Evolutionary conservation across 2,797 vertebrate species (phyloP).

Genomic region (Coregonus sp.): DNA sequence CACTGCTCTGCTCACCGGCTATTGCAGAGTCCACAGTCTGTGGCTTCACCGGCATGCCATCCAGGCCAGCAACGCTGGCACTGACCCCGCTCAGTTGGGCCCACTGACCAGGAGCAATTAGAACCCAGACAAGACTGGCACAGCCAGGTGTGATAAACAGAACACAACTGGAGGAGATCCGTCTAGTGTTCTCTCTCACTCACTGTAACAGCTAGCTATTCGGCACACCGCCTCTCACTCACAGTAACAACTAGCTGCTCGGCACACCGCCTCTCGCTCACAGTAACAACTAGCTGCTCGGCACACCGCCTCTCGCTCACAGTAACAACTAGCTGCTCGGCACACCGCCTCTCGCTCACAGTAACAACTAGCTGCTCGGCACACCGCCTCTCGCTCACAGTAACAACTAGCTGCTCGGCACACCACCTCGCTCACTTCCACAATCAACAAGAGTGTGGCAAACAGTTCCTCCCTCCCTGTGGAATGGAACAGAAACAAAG

Average conservation of each 20-base stretch:
- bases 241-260: too few relatives aligned
- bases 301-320: too few relatives aligned
- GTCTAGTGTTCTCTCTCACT: background rate
- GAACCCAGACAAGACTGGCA: background rate
- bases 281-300: too few relatives aligned
- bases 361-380: too few relatives aligned
- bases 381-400: background rate
- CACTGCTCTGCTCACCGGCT: conserved; percentile 22
- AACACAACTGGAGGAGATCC: background rate
- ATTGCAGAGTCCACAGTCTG: background rate
- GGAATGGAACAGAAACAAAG: conserved; percentile 88
- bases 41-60: background rate
- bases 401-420: background rate
- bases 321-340: too few relatives aligned
- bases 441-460: conserved; percentile 10
- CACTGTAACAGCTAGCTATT: background rate
- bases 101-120: background rate
- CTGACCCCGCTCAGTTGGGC: background rate
- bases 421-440: background rate
- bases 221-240: too few relatives aligned
- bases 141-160: background rate
- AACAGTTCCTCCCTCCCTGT: conserved; percentile 47
- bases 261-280: too few relatives aligned
- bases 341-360: too few relatives aligned
- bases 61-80: background rate